Base-by-base conservation (phyloP, 2,113 vertebrate genomes). In the Chunga burmeisteri region DNA sequence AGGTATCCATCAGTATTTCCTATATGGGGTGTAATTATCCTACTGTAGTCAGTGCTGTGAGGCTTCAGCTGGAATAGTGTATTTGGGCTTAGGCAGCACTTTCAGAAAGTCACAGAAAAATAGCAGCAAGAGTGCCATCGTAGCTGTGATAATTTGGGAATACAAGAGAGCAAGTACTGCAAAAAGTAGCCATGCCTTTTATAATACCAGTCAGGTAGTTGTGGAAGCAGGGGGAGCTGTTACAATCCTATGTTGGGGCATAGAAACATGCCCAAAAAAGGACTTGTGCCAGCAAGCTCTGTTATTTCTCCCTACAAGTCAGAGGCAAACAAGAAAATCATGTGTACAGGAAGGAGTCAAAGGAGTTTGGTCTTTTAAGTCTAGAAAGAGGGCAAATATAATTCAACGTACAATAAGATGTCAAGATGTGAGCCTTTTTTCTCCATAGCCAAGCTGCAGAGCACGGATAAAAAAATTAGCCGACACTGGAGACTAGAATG, bases 1-100 rank as follows among this genome's bases (percentile, higher is more conserved):
- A 87, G 70, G 73, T 44, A 81, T 71, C 91, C 73, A 84, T 58
- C 89, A 95, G 36, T 30, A 26, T 49, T 95, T 95, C 93, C 94
- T 79, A 36, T 6, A 26, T 0, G 2, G 89, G 65, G 26, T 87
- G 55, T 67, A 87, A 96, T 93, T 79, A 91, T 40, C 84, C 84
- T 81, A 7, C 91, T 72, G 73, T 6, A 87, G 83, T 52, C 86
- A 72, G 70, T 13, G 81, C 84, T 61, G 42, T 1, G 77, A 94
- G 86, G 81, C 74, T 79, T 93, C 89, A 67, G 89, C 20, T 87
- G 89, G 36, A 79, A 65, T 2, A 22, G 65, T 11, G 34, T 8
- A 3, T 40, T 81, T n/a, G 29, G 91, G 87, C 91, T 91, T 61
- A 87, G 66, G 84, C 87, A 87, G 78, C 91, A 79, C 44, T 72